Evolutionary conservation across 2,888 invertebrate species (phyloP), one percentile per base, ranked within the genome.

Genomic region (Nineta flava): DNA sequence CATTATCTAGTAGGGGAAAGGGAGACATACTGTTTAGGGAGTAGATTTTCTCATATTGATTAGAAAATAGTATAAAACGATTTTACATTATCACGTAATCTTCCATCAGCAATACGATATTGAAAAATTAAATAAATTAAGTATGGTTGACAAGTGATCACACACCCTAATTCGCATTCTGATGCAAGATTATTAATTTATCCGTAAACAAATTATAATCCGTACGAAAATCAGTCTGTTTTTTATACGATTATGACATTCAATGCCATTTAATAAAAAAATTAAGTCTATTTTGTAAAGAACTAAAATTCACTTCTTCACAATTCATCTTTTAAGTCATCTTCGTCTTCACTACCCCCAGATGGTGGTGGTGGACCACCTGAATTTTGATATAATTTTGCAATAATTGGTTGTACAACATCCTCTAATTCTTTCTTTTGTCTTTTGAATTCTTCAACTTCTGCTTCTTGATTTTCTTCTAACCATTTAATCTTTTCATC

Each of bases 401-500:
- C 84, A 62, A 97, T 90, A 65, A 99, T 97, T 9, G 99, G 99
- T 65, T 96, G 94, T 1, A 95, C 94, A 35, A 95, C 79, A 58
- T 90, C 88, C 65, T 96, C 94, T 47, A 99, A 73, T 57, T 91
- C 84, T 66, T 96, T 95, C 82, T 88, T 96, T 65, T 95, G 91
- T 62, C 85, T 85, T 68, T 92, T 91, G 72, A 87, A 90, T 52
- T 93, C 92, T 59, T 93, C 92, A 0, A 85, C 76, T 53, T 94
- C 93, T 0, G 88, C 87, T 60, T 94, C 93, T 60, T 85, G 85
- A 70, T 99, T 95, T 57, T 87, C 84, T 68, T 99, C 96, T 55
- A 99, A 73, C 97, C 97, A 99, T 62, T 95, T 93, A 67, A 99
- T 96, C 56, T 92, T 85, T 58, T 91, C 94, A 52, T 96, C 94